Base-by-base conservation (phyloP, 2,797 vertebrate species). In the Crocidura indochinensis region DNA sequence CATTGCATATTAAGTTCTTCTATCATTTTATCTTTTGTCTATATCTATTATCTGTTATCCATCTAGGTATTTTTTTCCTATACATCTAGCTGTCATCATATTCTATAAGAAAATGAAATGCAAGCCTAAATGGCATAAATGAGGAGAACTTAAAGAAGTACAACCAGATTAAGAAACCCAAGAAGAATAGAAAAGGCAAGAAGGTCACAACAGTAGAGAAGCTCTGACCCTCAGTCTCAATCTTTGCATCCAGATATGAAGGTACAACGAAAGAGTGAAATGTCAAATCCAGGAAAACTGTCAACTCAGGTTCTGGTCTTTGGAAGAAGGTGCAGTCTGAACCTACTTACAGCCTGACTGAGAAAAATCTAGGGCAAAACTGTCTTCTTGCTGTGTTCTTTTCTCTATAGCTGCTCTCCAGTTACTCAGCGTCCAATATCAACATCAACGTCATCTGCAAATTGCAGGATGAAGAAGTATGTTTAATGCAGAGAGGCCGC, bases 51-150 rank as follows among this genome's bases (percentile, higher is more conserved):
- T 29, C 64, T 81, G 24, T 26, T 26, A 29, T 24, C 44, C 72
- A 29, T 14, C 38, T 84, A 20, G 44, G 56, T 46, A 38, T 26
- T 64, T 53, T 53, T 14, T 53, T 10, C 5, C 51, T 53, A 53
- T 53, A 14, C 51, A 53, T 44, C 31, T n/a, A 65, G 62, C 31
- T 56, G 15, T 64, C 77, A 12, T 76, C 20, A 82, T 22, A 1
- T 77, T 64, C 53, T 56, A 44, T 38, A 24, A 67, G 24, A 29
- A 92, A 78, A 78, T n/a, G 85, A 31, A 88, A 79, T 76, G 10
- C 15, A 44, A 38, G 38, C n/a, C 19, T n/a, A 79, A 80, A 9
- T 56, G n/a, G 31, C 51, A 51, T 76, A 68, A 72, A 5, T 4
- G 8, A 72, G 47, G 62, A 46, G 46, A 46, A n/a, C 15, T 49